These are phyloP conservation scores for Pachyuromys duprasi DNA, from an alignment of 2,797 vertebrate species.

Conservation along the genomic window DNA sequence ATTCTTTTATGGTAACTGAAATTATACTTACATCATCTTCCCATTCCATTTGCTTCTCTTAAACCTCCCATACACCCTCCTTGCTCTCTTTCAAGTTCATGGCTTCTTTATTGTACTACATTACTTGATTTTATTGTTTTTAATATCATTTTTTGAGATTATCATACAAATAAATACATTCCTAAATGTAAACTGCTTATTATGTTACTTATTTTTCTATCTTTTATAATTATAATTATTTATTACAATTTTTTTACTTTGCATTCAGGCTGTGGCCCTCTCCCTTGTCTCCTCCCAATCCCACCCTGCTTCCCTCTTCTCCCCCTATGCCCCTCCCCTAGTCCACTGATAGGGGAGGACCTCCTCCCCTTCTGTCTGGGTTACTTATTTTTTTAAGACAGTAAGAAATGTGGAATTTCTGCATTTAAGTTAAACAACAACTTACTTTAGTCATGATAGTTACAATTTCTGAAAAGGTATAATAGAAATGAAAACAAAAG, in stretches of 20 bases:
- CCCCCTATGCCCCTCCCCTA: too few relatives aligned
- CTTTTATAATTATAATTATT: too few relatives aligned
- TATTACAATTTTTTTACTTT: too few relatives aligned
- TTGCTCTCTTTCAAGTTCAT: not conserved
- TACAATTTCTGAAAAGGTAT: slow-evolving; percentile 1
- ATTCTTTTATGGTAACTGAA: not conserved
- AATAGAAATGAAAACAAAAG: slow-evolving; percentile 36
- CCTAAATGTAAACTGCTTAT: not conserved
- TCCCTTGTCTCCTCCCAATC: too few relatives aligned
- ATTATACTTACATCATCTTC: not conserved
- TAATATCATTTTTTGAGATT: not conserved
- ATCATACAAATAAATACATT: not conserved
- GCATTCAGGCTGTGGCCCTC: too few relatives aligned
- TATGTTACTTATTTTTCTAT: not conserved
- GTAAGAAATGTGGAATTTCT: not conserved
- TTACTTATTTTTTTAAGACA: too few relatives aligned
- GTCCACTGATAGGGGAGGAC: too few relatives aligned
- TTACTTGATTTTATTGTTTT: not conserved
- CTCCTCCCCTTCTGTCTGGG: too few relatives aligned
- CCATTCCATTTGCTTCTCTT: not conserved
- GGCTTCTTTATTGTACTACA: not conserved
- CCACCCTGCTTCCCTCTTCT: too few relatives aligned
- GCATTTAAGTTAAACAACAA: not conserved
- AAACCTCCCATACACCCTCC: not conserved
- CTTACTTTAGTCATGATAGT: not conserved